phyloP scores from a whole-genome alignment of 2,888 invertebrate genomes.

The Abscondita cerata region DNA sequence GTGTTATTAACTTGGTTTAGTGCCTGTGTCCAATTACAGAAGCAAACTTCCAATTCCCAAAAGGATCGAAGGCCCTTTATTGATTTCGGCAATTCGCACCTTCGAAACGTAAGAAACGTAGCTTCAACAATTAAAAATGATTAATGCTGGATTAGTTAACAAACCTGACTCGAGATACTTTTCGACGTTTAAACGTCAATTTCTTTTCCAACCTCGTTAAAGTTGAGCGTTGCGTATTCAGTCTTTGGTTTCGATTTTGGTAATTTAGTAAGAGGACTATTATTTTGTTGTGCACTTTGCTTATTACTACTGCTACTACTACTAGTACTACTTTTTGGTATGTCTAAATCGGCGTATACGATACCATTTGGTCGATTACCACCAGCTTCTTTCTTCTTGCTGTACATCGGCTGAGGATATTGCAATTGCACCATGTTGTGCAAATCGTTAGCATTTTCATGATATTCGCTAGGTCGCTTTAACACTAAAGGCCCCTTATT shows the following conservation, averaged over 20 bases:
- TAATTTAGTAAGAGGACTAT: constrained; percentile 40
- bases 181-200: constrained; percentile 65
- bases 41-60: no score
- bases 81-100: no score
- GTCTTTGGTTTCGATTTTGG: constrained; percentile 60
- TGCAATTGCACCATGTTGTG: constrained; percentile 57
- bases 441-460: constrained; percentile 48
- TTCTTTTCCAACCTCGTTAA: constrained; percentile 72
- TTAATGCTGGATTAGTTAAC: constrained; percentile 8
- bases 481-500: constrained; percentile 55
- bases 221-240: constrained; percentile 71
- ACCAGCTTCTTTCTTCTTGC: constrained; percentile 32
- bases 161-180: constrained; percentile 41
- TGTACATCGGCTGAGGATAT: constrained; percentile 57
- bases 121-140: neutral
- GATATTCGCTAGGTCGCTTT: constrained; percentile 52
- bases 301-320: constrained; percentile 36
- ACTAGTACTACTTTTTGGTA: constrained; percentile 48
- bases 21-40: no score
- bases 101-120: constrained; percentile 8
- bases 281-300: constrained; percentile 12
- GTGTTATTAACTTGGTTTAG: no score
- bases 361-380: constrained; percentile 55
- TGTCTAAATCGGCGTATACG: constrained; percentile 60
- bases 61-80: no score